Conservation (phyloP, 2,888 invertebrate genomes). For the Orthosia incerta region DNA sequence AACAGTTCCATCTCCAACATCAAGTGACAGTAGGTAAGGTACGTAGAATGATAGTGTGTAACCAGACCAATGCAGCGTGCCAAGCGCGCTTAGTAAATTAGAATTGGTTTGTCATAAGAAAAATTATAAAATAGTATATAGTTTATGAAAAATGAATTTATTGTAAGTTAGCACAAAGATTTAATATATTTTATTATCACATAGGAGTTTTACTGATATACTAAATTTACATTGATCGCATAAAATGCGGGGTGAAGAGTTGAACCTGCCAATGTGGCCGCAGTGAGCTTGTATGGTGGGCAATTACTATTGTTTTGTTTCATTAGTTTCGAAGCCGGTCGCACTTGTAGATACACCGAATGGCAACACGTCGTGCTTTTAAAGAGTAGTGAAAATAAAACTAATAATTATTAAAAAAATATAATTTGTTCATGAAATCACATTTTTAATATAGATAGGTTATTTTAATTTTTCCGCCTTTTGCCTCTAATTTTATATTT, state of each 20-base stretch:
- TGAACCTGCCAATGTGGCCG: slow-evolving; percentile 80
- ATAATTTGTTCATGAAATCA: slow-evolving; percentile 45
- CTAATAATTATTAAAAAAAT: slow-evolving; percentile 12
- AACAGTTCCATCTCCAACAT: slow-evolving; percentile 73
- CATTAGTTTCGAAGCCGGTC: slow-evolving; percentile 62
- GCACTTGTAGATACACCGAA: not conserved
- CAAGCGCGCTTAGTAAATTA: slow-evolving; percentile 86
- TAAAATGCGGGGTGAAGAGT: slow-evolving; percentile 84
- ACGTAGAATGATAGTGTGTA: slow-evolving; percentile 77
- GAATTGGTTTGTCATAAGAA: slow-evolving; percentile 84
- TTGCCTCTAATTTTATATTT: slow-evolving; percentile 50
- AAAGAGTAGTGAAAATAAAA: slow-evolving; percentile 43
- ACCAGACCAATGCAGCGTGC: slow-evolving; percentile 88
- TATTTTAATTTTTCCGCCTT: slow-evolving; percentile 62
- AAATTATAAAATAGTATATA: slow-evolving; percentile 84
- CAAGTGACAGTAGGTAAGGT: slow-evolving; percentile 72
- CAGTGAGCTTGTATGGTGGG: slow-evolving; percentile 80
- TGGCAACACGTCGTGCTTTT: slow-evolving; percentile 1
- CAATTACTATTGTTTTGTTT: slow-evolving; percentile 50
- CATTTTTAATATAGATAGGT: slow-evolving; percentile 47
- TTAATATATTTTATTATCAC: slow-evolving; percentile 91
- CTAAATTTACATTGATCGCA: slow-evolving; percentile 88
- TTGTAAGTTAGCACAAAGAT: slow-evolving; percentile 91
- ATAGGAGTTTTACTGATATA: slow-evolving; percentile 90
- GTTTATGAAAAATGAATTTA: slow-evolving; percentile 90